Base-by-base conservation (phyloP, 2,888 invertebrate species). In the Arctia plantaginis region DNA sequence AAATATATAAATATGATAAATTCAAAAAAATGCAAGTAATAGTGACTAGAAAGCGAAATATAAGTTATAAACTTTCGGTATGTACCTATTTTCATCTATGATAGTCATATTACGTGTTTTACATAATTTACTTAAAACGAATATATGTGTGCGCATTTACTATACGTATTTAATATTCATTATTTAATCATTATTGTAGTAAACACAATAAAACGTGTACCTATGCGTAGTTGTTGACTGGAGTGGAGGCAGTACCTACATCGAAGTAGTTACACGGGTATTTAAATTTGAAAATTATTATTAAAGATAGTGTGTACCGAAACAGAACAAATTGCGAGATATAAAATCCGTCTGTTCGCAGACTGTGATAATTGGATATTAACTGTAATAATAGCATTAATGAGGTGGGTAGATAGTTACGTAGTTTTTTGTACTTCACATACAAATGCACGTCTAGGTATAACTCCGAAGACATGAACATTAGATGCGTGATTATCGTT, bases 191-290 rank as follows among this genome's bases (percentile, higher is more conserved):
- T 35, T 35, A 18, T 39, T 59, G 35, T 55, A 39, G 55, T 69
- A 27, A 69, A 39, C 39, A 69, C 10, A 55, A 18, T 59, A 39
- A 75, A 51, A 39, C 51, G 39, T 41, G 62, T 44, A 68, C 23
- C 1, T 33, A 35, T 64, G 44, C 41, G 62, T 62, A 62, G 44
- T 64, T 62, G 39, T 64, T 62, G 33, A 20, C 69, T 39, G n/a
- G 51, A 10, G 51, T n/a, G 27, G 35, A 59, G 30, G 69, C 55
- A 20, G 55, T 55, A 55, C 0, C 35, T 55, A 55, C 2, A 72
- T 70, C 72, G 15, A 51, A 80, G 80, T 77, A 23, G 74, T 75
- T 66, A 47, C 69, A 77, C 75, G 47, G 65, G 77, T 85, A 82
- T 85, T 85, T 30, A 66, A 81, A 76, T 80, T 73, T 66, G n/a